Conservation (phyloP, 2,888 invertebrate species). For the Tiphia femorata region DNA sequence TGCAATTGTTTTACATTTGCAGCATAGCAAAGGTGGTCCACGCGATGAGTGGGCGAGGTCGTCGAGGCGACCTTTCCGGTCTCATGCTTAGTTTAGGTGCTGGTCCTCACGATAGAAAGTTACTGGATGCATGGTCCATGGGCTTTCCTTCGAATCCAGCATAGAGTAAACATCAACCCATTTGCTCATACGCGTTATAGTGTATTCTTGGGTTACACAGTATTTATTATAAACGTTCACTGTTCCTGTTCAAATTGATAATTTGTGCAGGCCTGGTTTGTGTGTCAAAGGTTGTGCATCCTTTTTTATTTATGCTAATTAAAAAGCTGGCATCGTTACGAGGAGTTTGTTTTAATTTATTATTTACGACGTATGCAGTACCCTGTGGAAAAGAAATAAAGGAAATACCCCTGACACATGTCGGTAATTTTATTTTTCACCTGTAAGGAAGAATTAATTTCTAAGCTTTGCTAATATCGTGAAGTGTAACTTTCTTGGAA, state of each 20-base stretch:
- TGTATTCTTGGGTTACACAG: slow-evolving; percentile 26
- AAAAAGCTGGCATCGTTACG: no score
- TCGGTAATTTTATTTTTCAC: no score
- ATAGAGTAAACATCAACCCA: slow-evolving; percentile 33
- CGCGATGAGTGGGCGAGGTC: slow-evolving; percentile 61
- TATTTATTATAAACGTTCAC: slow-evolving; percentile 36
- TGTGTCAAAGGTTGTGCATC: not conserved
- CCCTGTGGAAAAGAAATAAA: no score
- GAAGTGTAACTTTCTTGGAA: no score
- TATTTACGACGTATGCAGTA: no score
- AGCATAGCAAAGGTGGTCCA: slow-evolving; percentile 65
- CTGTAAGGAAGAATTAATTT: no score
- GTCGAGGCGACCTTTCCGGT: slow-evolving; percentile 57
- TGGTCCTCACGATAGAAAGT: slow-evolving; percentile 62
- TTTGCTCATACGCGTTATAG: slow-evolving; percentile 18
- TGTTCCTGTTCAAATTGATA: no score
- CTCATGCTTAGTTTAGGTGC: slow-evolving; percentile 66
- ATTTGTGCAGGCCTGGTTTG: no score
- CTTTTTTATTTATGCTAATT: not conserved
- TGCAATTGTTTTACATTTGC: slow-evolving; percentile 26
- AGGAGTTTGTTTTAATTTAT: no score
- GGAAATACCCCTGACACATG: no score
- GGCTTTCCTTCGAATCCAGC: slow-evolving; percentile 64
- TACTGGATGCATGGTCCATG: slow-evolving; percentile 65
- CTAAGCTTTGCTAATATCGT: no score